Conservation (phyloP, 2,888 invertebrate genomes). For the Dolichomitus sp. region DNA sequence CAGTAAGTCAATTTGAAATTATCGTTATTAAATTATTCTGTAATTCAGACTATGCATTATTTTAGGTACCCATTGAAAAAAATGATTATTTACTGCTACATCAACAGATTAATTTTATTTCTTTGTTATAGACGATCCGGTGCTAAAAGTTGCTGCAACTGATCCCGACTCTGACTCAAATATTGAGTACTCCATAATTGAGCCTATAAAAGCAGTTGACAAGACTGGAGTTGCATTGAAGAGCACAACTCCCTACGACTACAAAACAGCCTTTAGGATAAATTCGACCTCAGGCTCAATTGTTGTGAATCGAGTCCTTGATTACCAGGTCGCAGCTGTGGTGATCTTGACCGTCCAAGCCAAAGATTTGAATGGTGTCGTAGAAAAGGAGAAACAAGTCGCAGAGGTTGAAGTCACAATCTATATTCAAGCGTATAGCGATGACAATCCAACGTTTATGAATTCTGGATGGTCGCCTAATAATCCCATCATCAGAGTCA, state of each 20-base stretch:
- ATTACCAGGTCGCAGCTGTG: slow-evolving; percentile 92
- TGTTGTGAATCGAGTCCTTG: slow-evolving; percentile 89
- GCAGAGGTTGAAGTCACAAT: slow-evolving; percentile 91
- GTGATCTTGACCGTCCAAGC: slow-evolving; percentile 92
- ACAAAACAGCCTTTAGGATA: slow-evolving; percentile 90
- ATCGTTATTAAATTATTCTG: background rate
- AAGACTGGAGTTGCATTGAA: slow-evolving; percentile 92
- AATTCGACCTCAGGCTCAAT: slow-evolving; percentile 91
- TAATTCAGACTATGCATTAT: slow-evolving; percentile 1
- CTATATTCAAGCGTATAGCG: slow-evolving; percentile 92
- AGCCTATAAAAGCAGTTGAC: slow-evolving; percentile 91
- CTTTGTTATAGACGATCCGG: slow-evolving; percentile 86
- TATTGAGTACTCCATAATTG: slow-evolving; percentile 90
- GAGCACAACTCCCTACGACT: slow-evolving; percentile 89
- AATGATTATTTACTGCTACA: background rate
- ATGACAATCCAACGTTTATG: slow-evolving; percentile 92
- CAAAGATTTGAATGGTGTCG: slow-evolving; percentile 90
- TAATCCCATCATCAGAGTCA: slow-evolving; percentile 90
- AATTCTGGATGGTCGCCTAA: slow-evolving; percentile 91
- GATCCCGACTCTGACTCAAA: slow-evolving; percentile 91
- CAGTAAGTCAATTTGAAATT: slow-evolving; percentile 79
- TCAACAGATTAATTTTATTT: background rate
- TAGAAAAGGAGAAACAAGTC: slow-evolving; percentile 89
- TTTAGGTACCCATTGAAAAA: background rate
- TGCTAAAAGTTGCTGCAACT: slow-evolving; percentile 90